Percentiles rank a stretch among this genome's conserved stretches.
Evolutionary conservation across 2,888 invertebrate species (phyloP).

Genomic region (Drosophila sordidapex): DNA sequence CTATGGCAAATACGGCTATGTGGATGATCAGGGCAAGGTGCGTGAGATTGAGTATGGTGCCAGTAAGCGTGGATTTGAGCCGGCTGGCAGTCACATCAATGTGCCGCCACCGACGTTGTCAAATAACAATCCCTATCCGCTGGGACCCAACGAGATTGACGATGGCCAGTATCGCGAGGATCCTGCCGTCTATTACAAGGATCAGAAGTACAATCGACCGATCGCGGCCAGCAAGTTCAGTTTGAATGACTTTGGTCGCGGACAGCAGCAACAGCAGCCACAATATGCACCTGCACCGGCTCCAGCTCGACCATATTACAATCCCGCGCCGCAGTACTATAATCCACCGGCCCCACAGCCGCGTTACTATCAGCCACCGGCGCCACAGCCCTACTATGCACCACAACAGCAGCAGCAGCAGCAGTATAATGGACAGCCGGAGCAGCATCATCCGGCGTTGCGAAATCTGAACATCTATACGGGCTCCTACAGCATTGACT

Average conservation of each 20-base stretch:
- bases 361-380: constrained; percentile 79
- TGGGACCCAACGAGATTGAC: constrained; percentile 88
- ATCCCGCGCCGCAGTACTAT: constrained; percentile 70
- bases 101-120: constrained; percentile 94
- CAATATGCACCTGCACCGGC: constrained; percentile 62
- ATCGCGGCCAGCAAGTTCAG: constrained; percentile 83
- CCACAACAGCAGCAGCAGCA: constrained; percentile 82
- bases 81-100: constrained; percentile 90
- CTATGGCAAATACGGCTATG: constrained; percentile 95
- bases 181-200: constrained; percentile 91
- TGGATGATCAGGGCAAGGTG: constrained; percentile 90
- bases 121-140: constrained; percentile 86
- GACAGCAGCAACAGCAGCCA: constrained; percentile 56
- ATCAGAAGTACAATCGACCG: constrained; percentile 87
- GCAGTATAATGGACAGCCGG: constrained; percentile 85
- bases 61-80: constrained; percentile 92
- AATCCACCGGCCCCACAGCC: constrained; percentile 82
- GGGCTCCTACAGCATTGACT: constrained; percentile 92
- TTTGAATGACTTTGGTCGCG: constrained; percentile 82
- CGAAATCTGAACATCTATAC: constrained; percentile 90
- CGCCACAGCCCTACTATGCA: constrained; percentile 78
- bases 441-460: constrained; percentile 89
- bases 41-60: constrained; percentile 95
- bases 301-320: constrained; percentile 70
- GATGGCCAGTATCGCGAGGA: constrained; percentile 95